phyloP scores from a whole-genome alignment of 2,113 vertebrate species.

The Anthoscopus minutus region DNA sequence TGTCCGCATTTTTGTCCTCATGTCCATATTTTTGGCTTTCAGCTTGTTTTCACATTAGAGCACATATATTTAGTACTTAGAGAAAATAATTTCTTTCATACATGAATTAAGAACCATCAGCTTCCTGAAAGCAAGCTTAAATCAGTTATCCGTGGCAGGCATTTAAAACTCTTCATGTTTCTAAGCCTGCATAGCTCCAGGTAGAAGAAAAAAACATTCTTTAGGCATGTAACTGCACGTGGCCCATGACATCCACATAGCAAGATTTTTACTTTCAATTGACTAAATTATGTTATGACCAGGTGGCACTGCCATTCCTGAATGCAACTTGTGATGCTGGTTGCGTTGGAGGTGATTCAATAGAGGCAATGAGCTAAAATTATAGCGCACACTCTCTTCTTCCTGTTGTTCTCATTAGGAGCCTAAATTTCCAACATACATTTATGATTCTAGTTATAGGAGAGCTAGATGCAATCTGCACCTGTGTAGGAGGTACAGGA shows the following conservation, averaged over 20 bases:
- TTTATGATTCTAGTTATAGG: not conserved
- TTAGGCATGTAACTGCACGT: not conserved
- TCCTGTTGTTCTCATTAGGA: not conserved
- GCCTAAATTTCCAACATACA: not conserved
- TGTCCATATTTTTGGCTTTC: not conserved
- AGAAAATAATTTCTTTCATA: not conserved
- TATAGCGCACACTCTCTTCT: not conserved
- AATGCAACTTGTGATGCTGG: not conserved
- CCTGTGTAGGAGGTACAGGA: not conserved
- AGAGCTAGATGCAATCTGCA: not conserved
- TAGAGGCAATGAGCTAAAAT: not conserved
- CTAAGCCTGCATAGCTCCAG: not conserved
- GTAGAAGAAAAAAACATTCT: not conserved
- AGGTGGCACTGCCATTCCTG: not conserved
- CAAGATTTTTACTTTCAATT: not conserved
- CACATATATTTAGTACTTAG: not conserved
- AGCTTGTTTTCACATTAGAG: not conserved
- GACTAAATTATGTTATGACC: not conserved
- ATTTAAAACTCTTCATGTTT: not conserved
- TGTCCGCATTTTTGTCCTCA: not conserved
- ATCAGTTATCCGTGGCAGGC: not conserved
- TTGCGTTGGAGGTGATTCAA: not conserved
- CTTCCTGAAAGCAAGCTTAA: not conserved
- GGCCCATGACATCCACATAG: not conserved
- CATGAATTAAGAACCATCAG: not conserved